Percentiles rank a stretch among this genome's conserved stretches.
Evolutionary conservation across 2,113 vertebrate species (phyloP).

Genomic region (Oreochromis spilurus): DNA sequence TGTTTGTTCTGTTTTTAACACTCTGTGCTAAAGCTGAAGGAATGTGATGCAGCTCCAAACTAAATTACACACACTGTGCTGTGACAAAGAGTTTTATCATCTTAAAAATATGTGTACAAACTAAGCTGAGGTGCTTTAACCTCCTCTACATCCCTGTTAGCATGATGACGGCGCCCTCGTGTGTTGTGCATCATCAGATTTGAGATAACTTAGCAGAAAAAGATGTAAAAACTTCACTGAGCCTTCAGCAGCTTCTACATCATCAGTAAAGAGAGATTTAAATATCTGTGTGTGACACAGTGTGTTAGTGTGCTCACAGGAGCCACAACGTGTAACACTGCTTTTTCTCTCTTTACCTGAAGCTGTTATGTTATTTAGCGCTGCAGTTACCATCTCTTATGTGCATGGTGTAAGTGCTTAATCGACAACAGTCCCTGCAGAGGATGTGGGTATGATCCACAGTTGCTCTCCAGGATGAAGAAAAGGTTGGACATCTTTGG

Average conservation of each 20-base stretch:
- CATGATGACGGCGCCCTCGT: neutral
- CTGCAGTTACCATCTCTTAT: neutral
- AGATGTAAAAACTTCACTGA: accelerated
- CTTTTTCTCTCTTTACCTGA: neutral
- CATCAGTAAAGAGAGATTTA: neutral
- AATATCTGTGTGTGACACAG: neutral
- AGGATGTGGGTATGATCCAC: neutral
- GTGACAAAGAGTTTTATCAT: neutral
- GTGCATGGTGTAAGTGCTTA: neutral
- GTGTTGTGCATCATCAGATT: neutral
- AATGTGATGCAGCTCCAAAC: neutral
- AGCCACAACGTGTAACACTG: neutral
- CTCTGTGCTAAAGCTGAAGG: neutral
- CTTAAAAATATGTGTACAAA: neutral
- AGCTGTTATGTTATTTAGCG: accelerated
- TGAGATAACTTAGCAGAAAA: neutral
- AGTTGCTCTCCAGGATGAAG: neutral
- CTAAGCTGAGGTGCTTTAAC: accelerated
- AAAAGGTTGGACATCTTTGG: accelerated
- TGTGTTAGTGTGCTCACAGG: neutral
- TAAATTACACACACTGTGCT: neutral
- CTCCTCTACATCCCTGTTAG: neutral
- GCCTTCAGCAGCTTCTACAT: accelerated
- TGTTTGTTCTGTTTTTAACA: neutral
- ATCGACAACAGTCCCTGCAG: neutral